Evolutionary conservation across 2,797 vertebrate genomes (phyloP).

Genomic region (Periparus ater): DNA sequence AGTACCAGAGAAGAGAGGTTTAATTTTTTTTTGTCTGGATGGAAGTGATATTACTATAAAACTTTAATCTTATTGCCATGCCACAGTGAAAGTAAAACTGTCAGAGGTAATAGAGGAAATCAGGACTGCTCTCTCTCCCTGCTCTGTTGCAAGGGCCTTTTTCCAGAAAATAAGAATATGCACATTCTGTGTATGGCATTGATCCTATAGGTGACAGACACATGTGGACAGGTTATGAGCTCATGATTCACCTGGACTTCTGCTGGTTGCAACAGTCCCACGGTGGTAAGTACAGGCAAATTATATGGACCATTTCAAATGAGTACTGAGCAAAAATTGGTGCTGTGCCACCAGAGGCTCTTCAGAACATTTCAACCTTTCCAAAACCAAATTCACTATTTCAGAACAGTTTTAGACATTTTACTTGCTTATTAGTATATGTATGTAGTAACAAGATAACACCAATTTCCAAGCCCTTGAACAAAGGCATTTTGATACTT

Average conservation of each 20-base stretch:
- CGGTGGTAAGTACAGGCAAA: not conserved
- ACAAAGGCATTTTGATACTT: not conserved
- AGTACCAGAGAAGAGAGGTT: slow-evolving; percentile 23
- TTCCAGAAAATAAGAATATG: not conserved
- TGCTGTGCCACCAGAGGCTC: not conserved
- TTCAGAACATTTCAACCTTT: not conserved
- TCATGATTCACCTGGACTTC: not conserved
- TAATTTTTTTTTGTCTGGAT: slow-evolving; percentile 22
- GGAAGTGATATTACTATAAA: slow-evolving; percentile 58
- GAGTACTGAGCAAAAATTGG: not conserved
- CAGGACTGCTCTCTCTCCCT: slow-evolving; percentile 16
- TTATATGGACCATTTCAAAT: not conserved
- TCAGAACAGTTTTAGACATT: not conserved
- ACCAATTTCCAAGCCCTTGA: not conserved
- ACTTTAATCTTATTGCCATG: slow-evolving; percentile 59
- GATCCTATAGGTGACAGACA: not conserved
- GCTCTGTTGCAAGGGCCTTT: not conserved
- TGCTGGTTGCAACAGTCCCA: not conserved
- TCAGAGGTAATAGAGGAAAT: slow-evolving; percentile 63
- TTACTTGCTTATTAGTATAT: not conserved
- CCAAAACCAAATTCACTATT: not conserved
- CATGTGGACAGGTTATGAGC: not conserved
- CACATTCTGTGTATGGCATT: not conserved
- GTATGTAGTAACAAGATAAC: not conserved
- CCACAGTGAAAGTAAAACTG: slow-evolving; percentile 46